These are phyloP conservation scores for Phaedon cochleariae DNA, from an alignment of 2,888 invertebrate genomes.

Conservation along the genomic window DNA sequence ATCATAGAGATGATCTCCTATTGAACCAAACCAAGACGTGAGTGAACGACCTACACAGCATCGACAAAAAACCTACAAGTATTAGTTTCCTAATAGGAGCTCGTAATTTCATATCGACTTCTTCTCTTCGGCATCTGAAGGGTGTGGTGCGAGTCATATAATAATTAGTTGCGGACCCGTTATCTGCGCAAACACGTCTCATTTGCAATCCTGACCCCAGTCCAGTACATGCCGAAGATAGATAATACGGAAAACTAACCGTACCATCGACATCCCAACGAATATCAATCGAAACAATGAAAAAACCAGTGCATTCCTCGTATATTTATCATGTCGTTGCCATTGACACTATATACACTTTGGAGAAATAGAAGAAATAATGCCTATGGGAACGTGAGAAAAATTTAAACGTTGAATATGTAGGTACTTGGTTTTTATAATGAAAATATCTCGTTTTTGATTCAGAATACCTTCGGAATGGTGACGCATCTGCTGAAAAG, in stretches of 20 bases:
- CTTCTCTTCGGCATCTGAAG: constrained; percentile 1
- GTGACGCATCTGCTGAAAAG: no score
- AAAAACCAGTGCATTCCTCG: constrained; percentile 21
- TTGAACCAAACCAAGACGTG: no score
- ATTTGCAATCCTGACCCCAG: constrained; percentile 29
- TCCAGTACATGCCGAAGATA: constrained; percentile 1
- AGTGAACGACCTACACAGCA: no score
- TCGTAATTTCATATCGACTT: background rate
- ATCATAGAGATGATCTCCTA: no score
- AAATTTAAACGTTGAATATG: background rate
- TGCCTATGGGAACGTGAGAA: background rate
- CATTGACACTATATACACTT: constrained; percentile 7
- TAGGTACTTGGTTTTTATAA: no score
- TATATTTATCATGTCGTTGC: constrained; percentile 5
- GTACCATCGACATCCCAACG: constrained; percentile 39
- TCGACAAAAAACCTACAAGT: no score
- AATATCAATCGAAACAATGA: constrained; percentile 23
- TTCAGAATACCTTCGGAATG: no score
- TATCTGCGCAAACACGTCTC: constrained; percentile 38
- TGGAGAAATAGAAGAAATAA: background rate
- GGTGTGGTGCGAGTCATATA: constrained; percentile 26
- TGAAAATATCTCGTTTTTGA: no score
- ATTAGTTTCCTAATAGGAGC: no score
- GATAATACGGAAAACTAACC: constrained; percentile 47
- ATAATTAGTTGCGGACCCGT: constrained; percentile 42